Evolutionary conservation across 1,140 invertebrate species (phyloP).

Genomic region (Caenorhabditis inopinata): DNA sequence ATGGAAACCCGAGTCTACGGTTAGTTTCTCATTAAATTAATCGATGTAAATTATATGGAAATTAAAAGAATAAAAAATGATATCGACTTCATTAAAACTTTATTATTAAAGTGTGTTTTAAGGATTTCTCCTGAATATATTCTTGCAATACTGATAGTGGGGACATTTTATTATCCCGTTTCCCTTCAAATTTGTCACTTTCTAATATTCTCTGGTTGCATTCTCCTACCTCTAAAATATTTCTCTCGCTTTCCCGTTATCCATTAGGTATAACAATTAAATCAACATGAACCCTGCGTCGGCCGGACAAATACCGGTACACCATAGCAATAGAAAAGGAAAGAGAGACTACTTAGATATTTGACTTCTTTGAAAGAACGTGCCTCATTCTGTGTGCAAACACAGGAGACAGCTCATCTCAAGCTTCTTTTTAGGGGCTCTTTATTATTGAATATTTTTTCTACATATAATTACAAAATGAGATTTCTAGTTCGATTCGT

Average conservation of each 20-base stretch:
- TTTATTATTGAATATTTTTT: no score
- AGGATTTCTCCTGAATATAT: no score
- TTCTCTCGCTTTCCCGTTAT: background rate
- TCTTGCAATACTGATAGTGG: no score
- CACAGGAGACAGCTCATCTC: background rate
- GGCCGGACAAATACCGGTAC: slow-evolving; percentile 31
- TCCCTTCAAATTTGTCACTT: no score
- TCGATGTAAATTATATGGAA: background rate
- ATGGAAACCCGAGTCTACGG: background rate
- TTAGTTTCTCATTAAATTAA: background rate
- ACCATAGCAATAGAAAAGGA: background rate
- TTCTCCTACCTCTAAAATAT: background rate
- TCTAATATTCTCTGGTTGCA: no score
- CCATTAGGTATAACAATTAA: slow-evolving; percentile 29
- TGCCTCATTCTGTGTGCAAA: slow-evolving; percentile 16
- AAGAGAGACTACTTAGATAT: background rate
- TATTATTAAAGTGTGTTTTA: no score
- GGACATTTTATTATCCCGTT: no score
- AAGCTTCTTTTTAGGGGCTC: background rate
- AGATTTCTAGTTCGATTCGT: no score
- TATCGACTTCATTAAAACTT: no score
- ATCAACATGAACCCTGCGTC: slow-evolving; percentile 20
- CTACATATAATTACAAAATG: background rate
- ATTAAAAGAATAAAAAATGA: no score
- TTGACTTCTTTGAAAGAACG: slow-evolving; percentile 16